A percentile compares a stretch with the other conserved stretches of the same genome.
Conservation (phyloP, 2,888 invertebrate species). For the Nowickia ferox region DNA sequence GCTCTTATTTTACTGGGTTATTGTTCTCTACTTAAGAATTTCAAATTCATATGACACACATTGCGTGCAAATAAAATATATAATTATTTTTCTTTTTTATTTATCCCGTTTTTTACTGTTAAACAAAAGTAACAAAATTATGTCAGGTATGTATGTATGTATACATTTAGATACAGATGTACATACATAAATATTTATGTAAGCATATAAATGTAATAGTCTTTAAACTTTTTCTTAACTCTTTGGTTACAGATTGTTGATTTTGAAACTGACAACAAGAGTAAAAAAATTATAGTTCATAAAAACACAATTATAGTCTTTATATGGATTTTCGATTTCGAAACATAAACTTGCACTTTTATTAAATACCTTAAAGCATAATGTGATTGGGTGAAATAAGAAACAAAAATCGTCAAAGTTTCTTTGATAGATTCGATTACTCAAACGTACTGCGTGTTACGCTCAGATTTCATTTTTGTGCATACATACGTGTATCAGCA, state of each 20-base stretch:
- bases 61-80: constrained; percentile 43
- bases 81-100: background rate
- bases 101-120: background rate
- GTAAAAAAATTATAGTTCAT: background rate
- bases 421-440: too few relatives aligned
- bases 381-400: background rate
- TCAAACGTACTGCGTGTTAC: too few relatives aligned
- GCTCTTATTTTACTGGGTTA: too few relatives aligned
- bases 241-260: constrained; percentile 79
- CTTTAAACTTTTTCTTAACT: constrained; percentile 42
- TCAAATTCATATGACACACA: constrained; percentile 19
- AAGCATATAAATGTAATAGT: constrained; percentile 67
- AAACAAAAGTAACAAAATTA: constrained; percentile 42
- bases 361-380: background rate
- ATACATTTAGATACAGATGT: background rate
- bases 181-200: background rate
- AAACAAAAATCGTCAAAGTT: background rate
- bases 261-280: constrained; percentile 79
- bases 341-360: constrained; percentile 37
- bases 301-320: constrained; percentile 32
- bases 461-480: background rate
- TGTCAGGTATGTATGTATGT: constrained; percentile 46
- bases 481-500: background rate
- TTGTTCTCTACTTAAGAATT: too few relatives aligned
- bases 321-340: constrained; percentile 14